Percentiles rank a stretch among this genome's conserved stretches.
Evolutionary conservation across 1,140 invertebrate genomes (phyloP).

Genomic region (Macrotrachela quadricornifera): DNA sequence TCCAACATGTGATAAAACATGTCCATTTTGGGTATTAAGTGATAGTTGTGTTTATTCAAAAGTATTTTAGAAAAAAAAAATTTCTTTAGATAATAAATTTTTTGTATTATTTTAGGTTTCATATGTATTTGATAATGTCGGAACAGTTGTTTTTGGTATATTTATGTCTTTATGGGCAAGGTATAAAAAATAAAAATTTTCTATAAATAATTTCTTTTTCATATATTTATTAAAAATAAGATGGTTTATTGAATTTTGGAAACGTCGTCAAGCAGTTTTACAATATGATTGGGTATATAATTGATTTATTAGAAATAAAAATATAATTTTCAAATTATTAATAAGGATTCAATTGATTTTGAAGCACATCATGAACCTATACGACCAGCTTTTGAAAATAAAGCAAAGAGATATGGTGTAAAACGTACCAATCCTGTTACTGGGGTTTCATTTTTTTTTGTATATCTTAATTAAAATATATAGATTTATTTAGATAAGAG

Average conservation of each 20-base stretch:
- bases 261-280: not conserved
- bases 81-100: too few species aligned
- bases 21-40: slow-evolving; percentile 46
- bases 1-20: slow-evolving; percentile 49
- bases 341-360: too few species aligned
- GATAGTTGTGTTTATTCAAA: slow-evolving; percentile 38
- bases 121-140: slow-evolving; percentile 66
- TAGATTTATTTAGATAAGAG: too few species aligned
- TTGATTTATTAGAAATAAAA: too few species aligned
- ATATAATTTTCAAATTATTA: too few species aligned
- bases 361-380: too few species aligned
- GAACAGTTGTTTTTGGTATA: slow-evolving; percentile 82
- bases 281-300: too few species aligned
- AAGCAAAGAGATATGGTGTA: not conserved
- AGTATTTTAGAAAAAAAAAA: slow-evolving; percentile 42
- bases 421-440: slow-evolving; percentile 5
- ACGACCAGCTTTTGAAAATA: slow-evolving; percentile 5
- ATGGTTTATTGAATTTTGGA: slow-evolving; percentile 7
- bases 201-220: too few species aligned
- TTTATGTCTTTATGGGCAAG: slow-evolving; percentile 63
- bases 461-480: too few species aligned
- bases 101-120: too few species aligned
- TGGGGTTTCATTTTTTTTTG: not conserved
- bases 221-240: not conserved
- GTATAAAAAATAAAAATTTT: too few species aligned